These are phyloP conservation scores for Mus spicilegus DNA, from an alignment of 2,113 vertebrate species.

Conservation along the genomic window DNA sequence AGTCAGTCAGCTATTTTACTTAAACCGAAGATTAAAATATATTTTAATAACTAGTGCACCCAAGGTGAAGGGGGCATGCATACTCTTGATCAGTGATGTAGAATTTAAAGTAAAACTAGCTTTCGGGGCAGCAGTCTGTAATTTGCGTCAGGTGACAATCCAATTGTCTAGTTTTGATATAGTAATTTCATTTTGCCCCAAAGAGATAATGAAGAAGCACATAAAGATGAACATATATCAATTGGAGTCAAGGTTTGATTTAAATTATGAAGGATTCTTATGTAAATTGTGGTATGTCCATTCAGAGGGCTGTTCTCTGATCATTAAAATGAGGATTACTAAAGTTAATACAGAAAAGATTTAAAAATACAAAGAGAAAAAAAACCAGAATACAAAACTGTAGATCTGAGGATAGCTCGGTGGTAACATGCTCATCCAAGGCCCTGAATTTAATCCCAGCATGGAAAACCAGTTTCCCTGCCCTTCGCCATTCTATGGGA, in stretches of 20 bases:
- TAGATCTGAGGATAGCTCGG: background rate
- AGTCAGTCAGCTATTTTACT: slow-evolving; percentile 16
- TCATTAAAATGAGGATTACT: slow-evolving; percentile 31
- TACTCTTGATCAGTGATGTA: background rate
- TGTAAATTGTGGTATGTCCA: slow-evolving; percentile 18
- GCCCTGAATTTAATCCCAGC: background rate
- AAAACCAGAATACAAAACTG: background rate
- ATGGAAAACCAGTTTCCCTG: background rate
- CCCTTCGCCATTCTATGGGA: background rate
- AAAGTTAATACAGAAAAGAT: background rate
- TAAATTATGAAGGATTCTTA: slow-evolving; percentile 11
- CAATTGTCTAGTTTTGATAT: background rate
- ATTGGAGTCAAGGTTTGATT: background rate
- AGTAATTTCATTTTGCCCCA: slow-evolving; percentile 27
- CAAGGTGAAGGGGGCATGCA: background rate
- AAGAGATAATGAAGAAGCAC: background rate
- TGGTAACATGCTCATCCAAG: background rate
- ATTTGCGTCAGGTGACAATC: background rate
- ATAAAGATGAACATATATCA: slow-evolving; percentile 39
- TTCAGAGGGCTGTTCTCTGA: background rate
- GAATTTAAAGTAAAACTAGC: background rate
- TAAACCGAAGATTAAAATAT: slow-evolving; percentile 43
- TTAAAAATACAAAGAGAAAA: background rate
- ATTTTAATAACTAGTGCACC: background rate
- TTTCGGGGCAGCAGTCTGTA: background rate